Evolutionary conservation across 2,888 invertebrate genomes (phyloP), one percentile per base, ranked within the genome.

Genomic region (Ophraella communa): DNA sequence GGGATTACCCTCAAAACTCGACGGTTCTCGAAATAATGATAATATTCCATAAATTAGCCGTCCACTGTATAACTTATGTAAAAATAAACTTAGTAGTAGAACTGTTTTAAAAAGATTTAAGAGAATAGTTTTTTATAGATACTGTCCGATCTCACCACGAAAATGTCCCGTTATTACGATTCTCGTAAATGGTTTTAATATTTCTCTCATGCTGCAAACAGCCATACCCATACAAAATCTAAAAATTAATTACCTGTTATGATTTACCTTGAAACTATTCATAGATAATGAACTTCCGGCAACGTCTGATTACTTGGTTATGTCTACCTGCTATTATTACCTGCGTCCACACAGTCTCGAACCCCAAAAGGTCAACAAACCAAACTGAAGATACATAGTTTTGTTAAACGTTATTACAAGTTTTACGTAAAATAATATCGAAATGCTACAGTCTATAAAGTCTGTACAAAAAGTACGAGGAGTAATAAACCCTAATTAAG

Each of bases 281-380:
- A 59, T 64, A 56, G 54, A 44, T 62, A 65, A 57, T 45, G 51
- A 56, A 63, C 52, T 65, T 65, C 65, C 65, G 65, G 65, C 61
- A 51, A 51, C 47, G 53, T 62, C 62, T 47, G 23, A 10, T n/a
- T 47, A n/a, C n/a, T 47, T 10, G 47, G 14, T 23, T 51, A 51
- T 27, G 42, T 44, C 44, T 23, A 24, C 42, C 57, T 57, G 33
- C 17, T 42, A 45, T 24, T 23, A 14, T 23, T 45, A n/a, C 27
- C 47, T 57, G n/a, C 47, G 57, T 49, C 23, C 35, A 49, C 47
- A 57, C 45, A 57, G 30, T 23, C 47, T 35, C 33, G 17, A 47
- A 21, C 45, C 39, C 3, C 45, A 7, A 42, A 35, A 47, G 57
- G 57, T 57, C 57, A 57, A 57, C 35, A 57, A 51, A 57, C 57